Evolutionary conservation across 2,113 vertebrate species (phyloP).

Genomic region (Pristiophorus japonicus): DNA sequence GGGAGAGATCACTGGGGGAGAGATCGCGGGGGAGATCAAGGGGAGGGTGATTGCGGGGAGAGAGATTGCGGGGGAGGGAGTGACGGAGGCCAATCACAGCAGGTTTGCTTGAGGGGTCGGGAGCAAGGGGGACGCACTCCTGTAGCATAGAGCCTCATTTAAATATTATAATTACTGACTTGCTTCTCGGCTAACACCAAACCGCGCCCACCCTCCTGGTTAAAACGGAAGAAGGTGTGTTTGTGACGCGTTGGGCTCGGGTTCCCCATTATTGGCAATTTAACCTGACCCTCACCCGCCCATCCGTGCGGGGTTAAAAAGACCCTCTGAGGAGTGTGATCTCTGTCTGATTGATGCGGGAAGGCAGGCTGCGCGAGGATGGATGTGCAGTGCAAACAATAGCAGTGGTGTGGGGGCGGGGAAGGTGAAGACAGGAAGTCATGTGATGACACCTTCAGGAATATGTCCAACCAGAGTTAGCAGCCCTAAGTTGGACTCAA

Average conservation of each 20-base stretch:
- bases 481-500: background rate
- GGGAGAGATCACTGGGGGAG: too few relatives aligned
- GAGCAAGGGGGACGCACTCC: too few relatives aligned
- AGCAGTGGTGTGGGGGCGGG: background rate
- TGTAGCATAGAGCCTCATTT: background rate
- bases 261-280: background rate
- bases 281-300: background rate
- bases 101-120: background rate
- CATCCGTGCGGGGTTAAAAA: background rate
- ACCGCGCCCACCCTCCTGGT: too few relatives aligned
- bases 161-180: background rate
- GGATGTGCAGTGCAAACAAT: background rate
- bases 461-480: background rate
- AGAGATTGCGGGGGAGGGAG: too few relatives aligned
- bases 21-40: too few relatives aligned
- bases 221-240: too few relatives aligned
- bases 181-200: too few relatives aligned
- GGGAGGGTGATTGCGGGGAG: too few relatives aligned
- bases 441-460: too few relatives aligned
- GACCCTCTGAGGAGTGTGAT: background rate
- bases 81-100: too few relatives aligned
- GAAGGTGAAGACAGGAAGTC: background rate
- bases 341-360: background rate
- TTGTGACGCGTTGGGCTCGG: background rate
- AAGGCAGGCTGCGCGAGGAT: background rate